Percentiles rank a stretch among this genome's conserved stretches.
Conservation (phyloP, 2,888 invertebrate species). For the Tetranychus piercei region DNA sequence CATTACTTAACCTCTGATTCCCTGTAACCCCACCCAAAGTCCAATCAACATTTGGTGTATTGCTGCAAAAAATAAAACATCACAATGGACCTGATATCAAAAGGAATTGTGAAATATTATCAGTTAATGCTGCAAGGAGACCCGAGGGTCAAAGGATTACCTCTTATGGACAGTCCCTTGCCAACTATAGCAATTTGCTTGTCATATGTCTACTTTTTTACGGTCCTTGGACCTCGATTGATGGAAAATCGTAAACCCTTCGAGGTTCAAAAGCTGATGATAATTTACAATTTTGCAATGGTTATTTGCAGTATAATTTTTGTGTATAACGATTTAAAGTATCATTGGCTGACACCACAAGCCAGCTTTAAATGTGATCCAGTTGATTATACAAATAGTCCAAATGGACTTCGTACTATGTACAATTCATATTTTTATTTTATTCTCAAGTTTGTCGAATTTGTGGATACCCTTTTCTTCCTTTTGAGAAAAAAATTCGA, state of each 20-base stretch:
- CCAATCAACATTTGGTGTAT: not conserved
- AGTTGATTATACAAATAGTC: conserved; percentile 48
- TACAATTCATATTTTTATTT: conserved; percentile 88
- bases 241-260: conserved; percentile 80
- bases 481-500: conserved; percentile 80
- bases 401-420: conserved; percentile 51
- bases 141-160: conserved; percentile 23
- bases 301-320: conserved; percentile 44
- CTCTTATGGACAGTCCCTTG: conserved; percentile 24
- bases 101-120: not conserved
- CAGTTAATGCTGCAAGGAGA: conserved; percentile 32
- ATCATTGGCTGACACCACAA: conserved; percentile 59
- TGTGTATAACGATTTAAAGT: conserved; percentile 38
- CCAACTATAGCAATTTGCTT: conserved; percentile 25
- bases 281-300: conserved; percentile 72
- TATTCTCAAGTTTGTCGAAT: conserved; percentile 86
- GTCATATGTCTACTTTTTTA: conserved; percentile 25
- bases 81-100: not conserved
- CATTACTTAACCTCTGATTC: not conserved
- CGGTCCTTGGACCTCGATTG: conserved; percentile 52
- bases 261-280: conserved; percentile 54
- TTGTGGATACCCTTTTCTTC: conserved; percentile 85
- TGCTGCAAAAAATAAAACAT: not conserved
- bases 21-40: conserved; percentile 1
- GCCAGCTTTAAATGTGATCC: conserved; percentile 74